Percentiles rank a stretch among this genome's conserved stretches.
Evolutionary conservation across 2,113 vertebrate species (phyloP).

Genomic region (Cairina moschata): DNA sequence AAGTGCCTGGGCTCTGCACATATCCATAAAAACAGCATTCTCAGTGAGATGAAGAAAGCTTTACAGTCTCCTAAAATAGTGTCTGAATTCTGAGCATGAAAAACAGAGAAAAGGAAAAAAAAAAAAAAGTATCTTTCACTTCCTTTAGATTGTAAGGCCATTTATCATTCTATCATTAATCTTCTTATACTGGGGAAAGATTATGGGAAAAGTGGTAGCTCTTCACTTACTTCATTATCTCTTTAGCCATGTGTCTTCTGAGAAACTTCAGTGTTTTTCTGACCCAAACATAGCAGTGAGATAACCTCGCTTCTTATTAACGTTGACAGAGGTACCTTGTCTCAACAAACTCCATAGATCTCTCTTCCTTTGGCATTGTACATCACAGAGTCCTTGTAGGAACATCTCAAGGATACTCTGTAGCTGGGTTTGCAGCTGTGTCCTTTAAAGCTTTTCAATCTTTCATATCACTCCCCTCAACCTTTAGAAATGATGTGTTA

Average conservation of each 20-base stretch:
- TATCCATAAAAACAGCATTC: neutral
- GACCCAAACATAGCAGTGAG: constrained; percentile 28
- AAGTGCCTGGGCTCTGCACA: neutral
- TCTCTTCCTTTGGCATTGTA: constrained; percentile 39
- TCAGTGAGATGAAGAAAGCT: neutral
- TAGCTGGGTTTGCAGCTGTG: neutral
- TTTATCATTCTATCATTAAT: constrained; percentile 22
- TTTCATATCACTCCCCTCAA: neutral
- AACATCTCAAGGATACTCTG: constrained; percentile 53
- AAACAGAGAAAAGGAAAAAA: neutral
- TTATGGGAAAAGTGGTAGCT: neutral
- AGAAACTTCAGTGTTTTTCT: constrained; percentile 28
- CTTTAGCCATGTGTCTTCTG: constrained; percentile 42
- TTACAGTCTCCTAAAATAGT: neutral
- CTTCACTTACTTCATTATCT: constrained; percentile 39
- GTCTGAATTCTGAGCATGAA: neutral
- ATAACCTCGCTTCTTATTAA: constrained; percentile 56
- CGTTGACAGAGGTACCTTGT: constrained; percentile 24
- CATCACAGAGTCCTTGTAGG: constrained; percentile 58
- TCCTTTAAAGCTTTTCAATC: constrained; percentile 46
- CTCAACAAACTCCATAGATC: constrained; percentile 43
- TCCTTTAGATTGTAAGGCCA: neutral
- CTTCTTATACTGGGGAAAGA: neutral
- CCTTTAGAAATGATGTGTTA: constrained; percentile 31
- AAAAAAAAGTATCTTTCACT: neutral